These are phyloP conservation scores for Protobothrops flavoviridis DNA, from an alignment of 2,113 vertebrate genomes.

Conservation along the genomic window DNA sequence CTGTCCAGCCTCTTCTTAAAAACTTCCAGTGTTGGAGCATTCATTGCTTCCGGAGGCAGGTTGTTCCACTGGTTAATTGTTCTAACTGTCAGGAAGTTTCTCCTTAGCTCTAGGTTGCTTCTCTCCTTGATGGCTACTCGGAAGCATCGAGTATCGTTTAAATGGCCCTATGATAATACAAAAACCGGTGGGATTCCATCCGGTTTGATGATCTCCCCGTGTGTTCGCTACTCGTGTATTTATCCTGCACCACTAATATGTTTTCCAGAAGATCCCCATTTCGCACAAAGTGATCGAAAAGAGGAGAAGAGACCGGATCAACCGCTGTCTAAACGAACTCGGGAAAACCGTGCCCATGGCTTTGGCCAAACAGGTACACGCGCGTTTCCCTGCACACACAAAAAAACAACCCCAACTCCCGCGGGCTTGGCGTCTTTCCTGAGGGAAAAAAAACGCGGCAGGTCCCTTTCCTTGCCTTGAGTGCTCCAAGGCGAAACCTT, in stretches of 20 bases:
- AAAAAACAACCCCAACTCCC: neutral
- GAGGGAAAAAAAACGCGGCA: neutral
- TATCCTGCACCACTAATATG: neutral
- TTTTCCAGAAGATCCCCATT: constrained; percentile 86
- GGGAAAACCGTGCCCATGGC: constrained; percentile 98
- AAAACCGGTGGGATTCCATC: neutral
- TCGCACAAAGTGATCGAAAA: constrained; percentile 99
- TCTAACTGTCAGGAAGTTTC: too few species aligned
- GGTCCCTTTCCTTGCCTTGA: neutral
- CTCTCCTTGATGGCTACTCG: too few species aligned
- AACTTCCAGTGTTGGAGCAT: too few species aligned
- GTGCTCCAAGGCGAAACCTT: neutral
- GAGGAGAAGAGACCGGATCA: constrained; percentile 91
- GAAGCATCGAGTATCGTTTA: too few species aligned
- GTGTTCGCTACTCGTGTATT: neutral
- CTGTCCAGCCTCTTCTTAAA: too few species aligned
- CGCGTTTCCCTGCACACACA: too few species aligned
- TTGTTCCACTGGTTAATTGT: too few species aligned
- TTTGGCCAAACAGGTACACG: constrained; percentile 91
- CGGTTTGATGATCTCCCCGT: neutral
- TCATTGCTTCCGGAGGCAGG: too few species aligned
- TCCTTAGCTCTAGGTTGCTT: too few species aligned
- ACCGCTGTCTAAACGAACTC: constrained; percentile 91
- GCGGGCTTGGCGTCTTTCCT: fast-evolving
- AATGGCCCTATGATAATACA: too few species aligned